A percentile compares a stretch with the other conserved stretches of the same genome.
phyloP scores from a whole-genome alignment of 2,888 invertebrate genomes.

The Caenorhabditis sp. region DNA sequence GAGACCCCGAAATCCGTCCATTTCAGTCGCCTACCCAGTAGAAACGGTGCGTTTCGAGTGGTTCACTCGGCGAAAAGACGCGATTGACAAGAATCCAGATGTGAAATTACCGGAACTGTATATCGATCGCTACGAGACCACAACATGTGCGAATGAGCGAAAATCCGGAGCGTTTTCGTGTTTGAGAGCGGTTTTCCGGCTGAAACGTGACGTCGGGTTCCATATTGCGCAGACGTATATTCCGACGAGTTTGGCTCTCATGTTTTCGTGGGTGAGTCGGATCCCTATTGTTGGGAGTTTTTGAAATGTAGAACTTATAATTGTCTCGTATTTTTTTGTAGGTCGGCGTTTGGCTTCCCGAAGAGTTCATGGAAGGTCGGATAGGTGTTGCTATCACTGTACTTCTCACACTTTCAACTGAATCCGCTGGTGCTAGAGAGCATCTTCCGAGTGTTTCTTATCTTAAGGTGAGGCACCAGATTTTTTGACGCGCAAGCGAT shows the following conservation, averaged over 20 bases:
- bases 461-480: slow-evolving; percentile 80
- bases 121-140: slow-evolving; percentile 78
- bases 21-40: slow-evolving; percentile 82
- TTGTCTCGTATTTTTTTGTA: too few species aligned
- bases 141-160: slow-evolving; percentile 73
- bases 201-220: slow-evolving; percentile 82
- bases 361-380: slow-evolving; percentile 83
- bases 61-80: slow-evolving; percentile 80
- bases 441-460: slow-evolving; percentile 83
- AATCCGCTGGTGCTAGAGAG: slow-evolving; percentile 82
- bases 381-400: slow-evolving; percentile 83
- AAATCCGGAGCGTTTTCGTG: slow-evolving; percentile 74
- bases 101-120: slow-evolving; percentile 82
- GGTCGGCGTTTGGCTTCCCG: slow-evolving; percentile 83
- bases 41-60: slow-evolving; percentile 83
- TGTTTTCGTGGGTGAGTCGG: slow-evolving; percentile 83
- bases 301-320: background rate
- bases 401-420: slow-evolving; percentile 81
- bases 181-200: slow-evolving; percentile 78
- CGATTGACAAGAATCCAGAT: slow-evolving; percentile 82
- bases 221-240: slow-evolving; percentile 83
- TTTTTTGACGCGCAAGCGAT: too few species aligned
- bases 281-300: too few species aligned
- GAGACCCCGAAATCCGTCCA: slow-evolving; percentile 4
- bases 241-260: slow-evolving; percentile 82